phyloP scores from a whole-genome alignment of 2,888 invertebrate genomes.

The Phanerotoma sp. region DNA sequence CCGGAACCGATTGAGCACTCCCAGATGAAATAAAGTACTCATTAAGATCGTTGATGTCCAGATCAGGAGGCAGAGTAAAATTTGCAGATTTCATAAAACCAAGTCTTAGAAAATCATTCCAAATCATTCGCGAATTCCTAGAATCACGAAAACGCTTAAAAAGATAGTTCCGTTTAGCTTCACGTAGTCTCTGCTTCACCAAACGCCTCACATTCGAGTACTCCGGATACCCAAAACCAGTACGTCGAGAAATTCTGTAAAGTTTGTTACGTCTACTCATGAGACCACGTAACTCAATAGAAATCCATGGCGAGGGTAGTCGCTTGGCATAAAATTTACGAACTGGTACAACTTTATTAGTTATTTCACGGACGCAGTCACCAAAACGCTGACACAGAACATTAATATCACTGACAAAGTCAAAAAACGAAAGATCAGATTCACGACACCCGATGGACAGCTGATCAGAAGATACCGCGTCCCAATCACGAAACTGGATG shows the following conservation, averaged over 20 bases:
- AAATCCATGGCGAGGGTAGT: background rate
- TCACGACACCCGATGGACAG: too few relatives aligned
- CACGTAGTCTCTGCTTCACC: background rate
- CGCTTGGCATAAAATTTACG: too few relatives aligned
- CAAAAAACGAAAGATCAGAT: too few relatives aligned
- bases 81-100: background rate
- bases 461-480: too few relatives aligned
- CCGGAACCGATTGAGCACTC: background rate
- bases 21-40: background rate
- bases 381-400: too few relatives aligned
- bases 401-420: too few relatives aligned
- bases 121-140: constrained; percentile 10
- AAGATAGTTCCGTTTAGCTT: background rate
- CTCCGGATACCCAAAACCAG: background rate
- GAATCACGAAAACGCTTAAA: background rate
- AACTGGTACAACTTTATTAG: too few relatives aligned
- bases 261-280: background rate
- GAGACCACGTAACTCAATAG: background rate
- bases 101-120: constrained; percentile 8
- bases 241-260: background rate
- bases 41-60: background rate
- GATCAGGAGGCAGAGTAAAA: background rate
- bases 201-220: background rate
- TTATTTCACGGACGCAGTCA: too few relatives aligned
- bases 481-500: too few relatives aligned